Conservation (phyloP, 1,140 invertebrate species). For the Chrysopa pallens region DNA sequence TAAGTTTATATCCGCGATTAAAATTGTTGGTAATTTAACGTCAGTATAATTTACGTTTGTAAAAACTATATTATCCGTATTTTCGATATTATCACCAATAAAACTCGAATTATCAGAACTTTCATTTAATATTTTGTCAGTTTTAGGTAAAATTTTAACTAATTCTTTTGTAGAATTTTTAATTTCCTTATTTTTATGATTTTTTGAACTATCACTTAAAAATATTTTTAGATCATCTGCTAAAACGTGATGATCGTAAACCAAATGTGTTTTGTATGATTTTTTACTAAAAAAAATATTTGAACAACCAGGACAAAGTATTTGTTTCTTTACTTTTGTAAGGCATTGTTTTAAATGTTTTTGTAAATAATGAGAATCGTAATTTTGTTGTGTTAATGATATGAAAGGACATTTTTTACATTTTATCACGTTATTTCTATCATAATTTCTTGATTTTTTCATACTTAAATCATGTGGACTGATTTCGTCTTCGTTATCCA, state of each 20-base stretch:
- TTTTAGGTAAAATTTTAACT: too few species aligned
- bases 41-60: background rate
- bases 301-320: slow-evolving; percentile 23
- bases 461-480: too few species aligned
- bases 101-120: too few species aligned
- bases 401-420: background rate
- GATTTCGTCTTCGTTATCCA: too few species aligned
- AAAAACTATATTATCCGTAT: background rate
- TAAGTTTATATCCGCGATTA: slow-evolving; percentile 1
- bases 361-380: background rate
- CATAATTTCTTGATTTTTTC: too few species aligned
- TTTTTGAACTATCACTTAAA: slow-evolving; percentile 4
- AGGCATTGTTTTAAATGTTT: background rate
- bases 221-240: slow-evolving; percentile 17
- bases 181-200: too few species aligned
- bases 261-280: slow-evolving; percentile 25
- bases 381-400: background rate
- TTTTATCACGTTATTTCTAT: too few species aligned
- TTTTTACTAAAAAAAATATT: slow-evolving; percentile 26
- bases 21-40: background rate
- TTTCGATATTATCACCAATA: too few species aligned
- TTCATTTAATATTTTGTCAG: too few species aligned
- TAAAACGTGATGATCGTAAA: slow-evolving; percentile 24
- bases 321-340: slow-evolving; percentile 14
- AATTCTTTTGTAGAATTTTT: too few species aligned